Percentiles rank a stretch among this genome's conserved stretches.
Evolutionary conservation across 2,113 vertebrate species (phyloP).

Genomic region (human): DNA sequence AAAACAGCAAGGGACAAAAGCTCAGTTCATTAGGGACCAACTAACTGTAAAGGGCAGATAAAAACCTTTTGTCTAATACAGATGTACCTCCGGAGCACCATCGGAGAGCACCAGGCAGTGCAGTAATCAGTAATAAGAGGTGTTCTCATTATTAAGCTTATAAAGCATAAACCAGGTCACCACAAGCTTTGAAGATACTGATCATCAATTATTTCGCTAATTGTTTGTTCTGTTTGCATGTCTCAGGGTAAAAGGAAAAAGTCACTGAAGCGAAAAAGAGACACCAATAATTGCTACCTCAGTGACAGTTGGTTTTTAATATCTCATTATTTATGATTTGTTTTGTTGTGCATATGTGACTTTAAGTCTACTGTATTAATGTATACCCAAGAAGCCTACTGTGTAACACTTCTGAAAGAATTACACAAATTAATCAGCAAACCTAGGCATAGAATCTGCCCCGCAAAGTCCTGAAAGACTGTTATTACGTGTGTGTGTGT

Average conservation of each 20-base stretch:
- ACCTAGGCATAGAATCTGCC: conserved; percentile 71
- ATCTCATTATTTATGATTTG: conserved; percentile 86
- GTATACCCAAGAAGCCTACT: conserved; percentile 78
- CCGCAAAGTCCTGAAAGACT: conserved; percentile 68
- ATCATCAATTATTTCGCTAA: conserved; percentile 90
- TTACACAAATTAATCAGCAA: conserved; percentile 77
- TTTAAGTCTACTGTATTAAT: conserved; percentile 83
- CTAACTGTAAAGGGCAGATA: conserved; percentile 80
- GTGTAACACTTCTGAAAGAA: conserved; percentile 80
- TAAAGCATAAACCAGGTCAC: conserved; percentile 84
- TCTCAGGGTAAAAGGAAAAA: conserved; percentile 85
- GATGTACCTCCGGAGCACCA: conserved; percentile 60
- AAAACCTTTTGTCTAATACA: conserved; percentile 83
- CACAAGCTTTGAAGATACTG: conserved; percentile 85
- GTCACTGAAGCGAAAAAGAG: conserved; percentile 81
- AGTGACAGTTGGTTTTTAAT: conserved; percentile 83
- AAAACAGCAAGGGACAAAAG: conserved; percentile 83
- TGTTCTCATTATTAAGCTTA: conserved; percentile 85
- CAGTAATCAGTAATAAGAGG: conserved; percentile 86
- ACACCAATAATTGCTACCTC: conserved; percentile 83
- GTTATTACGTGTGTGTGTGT: too few relatives aligned
- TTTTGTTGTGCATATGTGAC: conserved; percentile 83
- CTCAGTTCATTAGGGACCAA: conserved; percentile 84
- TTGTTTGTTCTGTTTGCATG: conserved; percentile 87
- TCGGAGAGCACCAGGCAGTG: conserved; percentile 78